A percentile compares a stretch with the other conserved stretches of the same genome.
These are phyloP conservation scores for Etheostoma spectabile DNA, from an alignment of 2,113 vertebrate genomes.

Conservation along the genomic window DNA sequence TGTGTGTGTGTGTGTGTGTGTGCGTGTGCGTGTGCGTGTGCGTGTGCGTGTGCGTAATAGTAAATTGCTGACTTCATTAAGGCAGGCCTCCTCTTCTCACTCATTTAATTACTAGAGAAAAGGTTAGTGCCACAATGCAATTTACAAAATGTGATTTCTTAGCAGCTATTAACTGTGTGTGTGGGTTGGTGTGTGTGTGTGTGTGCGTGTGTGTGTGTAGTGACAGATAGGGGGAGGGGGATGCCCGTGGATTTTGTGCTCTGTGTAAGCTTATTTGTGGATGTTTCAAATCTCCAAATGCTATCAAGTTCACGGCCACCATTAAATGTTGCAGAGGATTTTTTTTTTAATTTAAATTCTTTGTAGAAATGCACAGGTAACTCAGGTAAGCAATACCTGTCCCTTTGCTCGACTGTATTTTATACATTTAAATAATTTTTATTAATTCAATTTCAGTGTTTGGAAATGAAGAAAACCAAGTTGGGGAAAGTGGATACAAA, in stretches of 20 bases:
- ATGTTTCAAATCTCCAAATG: conserved; percentile 10
- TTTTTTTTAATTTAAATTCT: neutral
- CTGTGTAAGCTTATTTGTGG: neutral
- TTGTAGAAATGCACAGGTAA: neutral
- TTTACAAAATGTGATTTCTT: conserved; percentile 76
- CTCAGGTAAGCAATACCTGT: neutral
- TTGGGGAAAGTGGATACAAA: neutral
- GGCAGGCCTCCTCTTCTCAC: conserved; percentile 56
- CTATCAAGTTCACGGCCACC: neutral
- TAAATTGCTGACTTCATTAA: conserved; percentile 72
- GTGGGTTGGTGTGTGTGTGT: conserved; percentile 26
- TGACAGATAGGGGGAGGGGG: neutral
- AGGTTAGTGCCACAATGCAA: conserved; percentile 75
- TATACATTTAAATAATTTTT: too few relatives aligned
- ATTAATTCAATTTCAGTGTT: neutral
- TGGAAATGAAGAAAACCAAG: neutral
- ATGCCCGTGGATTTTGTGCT: neutral
- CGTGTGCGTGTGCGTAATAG: conserved; percentile 1
- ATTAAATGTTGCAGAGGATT: neutral
- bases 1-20: conserved; percentile 1
- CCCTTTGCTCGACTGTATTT: neutral
- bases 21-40: conserved; percentile 14
- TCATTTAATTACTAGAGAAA: conserved; percentile 75
- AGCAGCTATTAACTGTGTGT: conserved; percentile 65
- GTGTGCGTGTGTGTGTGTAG: neutral